Evolutionary conservation across 2,888 invertebrate genomes (phyloP).

Genomic region (Phengaris alcon): DNA sequence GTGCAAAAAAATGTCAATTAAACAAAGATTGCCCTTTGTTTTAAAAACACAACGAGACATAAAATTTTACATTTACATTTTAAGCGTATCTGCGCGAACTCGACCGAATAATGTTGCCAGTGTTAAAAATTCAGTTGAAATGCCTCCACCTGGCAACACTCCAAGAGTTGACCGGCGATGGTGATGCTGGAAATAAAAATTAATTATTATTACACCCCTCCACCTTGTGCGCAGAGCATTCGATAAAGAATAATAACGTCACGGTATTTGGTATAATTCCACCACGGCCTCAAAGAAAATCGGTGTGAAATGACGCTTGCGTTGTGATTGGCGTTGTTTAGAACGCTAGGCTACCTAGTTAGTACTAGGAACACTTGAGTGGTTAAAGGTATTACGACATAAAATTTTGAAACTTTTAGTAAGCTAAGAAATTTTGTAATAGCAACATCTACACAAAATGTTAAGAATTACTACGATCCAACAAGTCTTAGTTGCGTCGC

Average conservation of each 20-base stretch:
- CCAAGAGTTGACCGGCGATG: constrained; percentile 37
- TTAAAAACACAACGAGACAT: constrained; percentile 18
- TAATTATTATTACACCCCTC: constrained; percentile 40
- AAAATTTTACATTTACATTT: constrained; percentile 26
- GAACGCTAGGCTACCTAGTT: no score
- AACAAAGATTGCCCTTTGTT: constrained; percentile 22
- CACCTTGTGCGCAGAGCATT: constrained; percentile 1
- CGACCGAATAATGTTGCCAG: constrained; percentile 38
- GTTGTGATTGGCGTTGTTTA: no score
- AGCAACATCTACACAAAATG: not conserved
- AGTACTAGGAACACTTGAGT: no score
- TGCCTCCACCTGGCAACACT: constrained; percentile 41
- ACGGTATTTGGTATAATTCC: no score
- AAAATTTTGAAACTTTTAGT: not conserved
- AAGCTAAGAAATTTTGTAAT: not conserved
- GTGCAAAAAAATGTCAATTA: constrained; percentile 21
- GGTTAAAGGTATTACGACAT: no score
- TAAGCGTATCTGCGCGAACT: constrained; percentile 25
- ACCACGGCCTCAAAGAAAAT: no score
- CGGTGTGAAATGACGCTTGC: no score
- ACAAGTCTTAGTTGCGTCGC: not conserved
- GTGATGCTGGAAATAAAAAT: constrained; percentile 41
- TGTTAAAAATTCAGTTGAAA: constrained; percentile 39
- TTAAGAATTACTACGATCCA: not conserved
- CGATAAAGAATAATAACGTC: constrained; percentile 2